Base-by-base conservation (phyloP, 2,888 invertebrate species). In the Habrosyne pyritoides region DNA sequence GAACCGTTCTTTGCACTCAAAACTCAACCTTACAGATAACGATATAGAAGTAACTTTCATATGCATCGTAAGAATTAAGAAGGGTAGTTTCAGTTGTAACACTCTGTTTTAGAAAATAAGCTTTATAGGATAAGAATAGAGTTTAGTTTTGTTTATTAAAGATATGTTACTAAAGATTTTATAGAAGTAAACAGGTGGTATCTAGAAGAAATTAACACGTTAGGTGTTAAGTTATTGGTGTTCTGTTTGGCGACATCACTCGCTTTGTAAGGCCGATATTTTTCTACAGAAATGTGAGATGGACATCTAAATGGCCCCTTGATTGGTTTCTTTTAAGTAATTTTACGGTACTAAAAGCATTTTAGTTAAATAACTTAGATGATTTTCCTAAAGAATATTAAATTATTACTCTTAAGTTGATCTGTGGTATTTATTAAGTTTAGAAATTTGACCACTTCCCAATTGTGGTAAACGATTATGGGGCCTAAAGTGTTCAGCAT, bases 161-260 rank as follows among this genome's bases (percentile, higher is more conserved):
- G 2, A 6, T 2, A 7, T 42, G 42, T 42, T 42, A 42, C 42
- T 8, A 2, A 42, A n/a, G 42, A 0, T 42, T 7, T 42, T 42
- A 8, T 8, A 18, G 18, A 48, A 3, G 28, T 18, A 55, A 46
- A 42, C 18, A 12, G 46, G 51, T 47, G 59, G 30, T 66, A 63
- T 74, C 65, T 64, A 57, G 59, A 62, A 67, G 63, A 61, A 80
- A 79, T 81, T 82, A 78, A 79, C 80, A 75, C 77, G 62, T 72
- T 66, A 71, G 64, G 79, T 83, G 84, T 83, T 71, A 84, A 82
- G 67, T 83, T 81, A 82, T 78, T 75, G 79, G 67, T 63, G 55
- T 61, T 56, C 57, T 61, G 61, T 67, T 71, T 69, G 70, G 73
- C 67, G 77, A 81, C 72, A 70, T 70, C 42, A 60, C 57, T 51